Conservation (phyloP, 2,888 invertebrate species). For the Nomada fucata region DNA sequence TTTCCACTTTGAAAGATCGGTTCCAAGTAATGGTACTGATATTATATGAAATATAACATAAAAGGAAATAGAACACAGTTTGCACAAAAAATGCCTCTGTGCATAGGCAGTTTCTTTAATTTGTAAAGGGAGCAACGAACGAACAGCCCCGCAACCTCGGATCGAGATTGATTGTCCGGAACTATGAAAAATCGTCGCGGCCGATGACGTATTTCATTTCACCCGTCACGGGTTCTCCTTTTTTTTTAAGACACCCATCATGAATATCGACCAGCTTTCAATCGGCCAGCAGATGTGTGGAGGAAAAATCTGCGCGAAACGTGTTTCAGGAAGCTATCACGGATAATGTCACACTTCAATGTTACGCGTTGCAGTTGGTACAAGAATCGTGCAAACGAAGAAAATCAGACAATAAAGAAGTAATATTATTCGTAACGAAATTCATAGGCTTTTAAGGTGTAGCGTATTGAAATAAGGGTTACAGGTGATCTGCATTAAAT, state of each 20-base stretch:
- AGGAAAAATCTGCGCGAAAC: conserved; percentile 50
- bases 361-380: background rate
- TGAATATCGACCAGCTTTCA: conserved; percentile 69
- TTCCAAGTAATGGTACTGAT: background rate
- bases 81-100: conserved; percentile 40
- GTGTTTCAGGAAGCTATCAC: conserved; percentile 35
- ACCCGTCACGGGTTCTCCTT: conserved; percentile 56
- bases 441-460: too few relatives aligned
- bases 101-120: conserved; percentile 62
- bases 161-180: conserved; percentile 67
- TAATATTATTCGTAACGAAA: too few relatives aligned
- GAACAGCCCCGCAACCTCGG: conserved; percentile 61
- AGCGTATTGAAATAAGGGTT: too few relatives aligned
- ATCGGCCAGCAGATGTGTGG: conserved; percentile 61
- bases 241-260: conserved; percentile 69
- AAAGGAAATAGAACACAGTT: conserved; percentile 13
- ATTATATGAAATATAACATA: background rate
- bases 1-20: background rate
- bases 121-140: conserved; percentile 53
- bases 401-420: too few relatives aligned
- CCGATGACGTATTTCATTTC: conserved; percentile 73
- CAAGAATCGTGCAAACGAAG: background rate
- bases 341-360: conserved; percentile 8
- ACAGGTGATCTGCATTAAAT: too few relatives aligned
- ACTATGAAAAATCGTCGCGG: conserved; percentile 69